Evolutionary conservation across 2,888 invertebrate genomes (phyloP).

Genomic region (Tiliacea aurago): DNA sequence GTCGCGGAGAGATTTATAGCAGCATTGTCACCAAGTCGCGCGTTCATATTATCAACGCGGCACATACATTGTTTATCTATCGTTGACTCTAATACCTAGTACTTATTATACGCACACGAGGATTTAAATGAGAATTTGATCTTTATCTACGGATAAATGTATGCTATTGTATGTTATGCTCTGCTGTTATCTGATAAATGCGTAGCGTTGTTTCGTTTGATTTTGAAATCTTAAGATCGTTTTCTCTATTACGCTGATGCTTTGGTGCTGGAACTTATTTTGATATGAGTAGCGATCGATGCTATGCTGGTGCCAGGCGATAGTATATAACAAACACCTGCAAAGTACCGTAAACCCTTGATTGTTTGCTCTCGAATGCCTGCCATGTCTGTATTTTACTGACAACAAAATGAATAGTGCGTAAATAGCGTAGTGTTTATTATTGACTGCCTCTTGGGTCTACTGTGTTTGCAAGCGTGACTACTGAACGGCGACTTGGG

Average conservation of each 20-base stretch:
- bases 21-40: constrained; percentile 13
- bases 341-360: background rate
- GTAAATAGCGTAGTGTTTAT: background rate
- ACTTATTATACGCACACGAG: background rate
- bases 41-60: background rate
- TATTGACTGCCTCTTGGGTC: background rate
- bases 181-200: background rate
- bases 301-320: background rate
- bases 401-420: background rate
- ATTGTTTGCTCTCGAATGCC: background rate
- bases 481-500: background rate
- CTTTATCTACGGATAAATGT: constrained; percentile 23
- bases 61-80: constrained; percentile 7
- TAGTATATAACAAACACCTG: background rate
- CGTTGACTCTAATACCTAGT: background rate
- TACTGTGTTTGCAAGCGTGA: background rate
- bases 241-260: background rate
- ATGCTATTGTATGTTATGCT: constrained; percentile 14
- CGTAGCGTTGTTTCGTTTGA: background rate
- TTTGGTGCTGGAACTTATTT: constrained; percentile 4
- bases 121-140: constrained; percentile 41
- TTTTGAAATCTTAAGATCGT: background rate
- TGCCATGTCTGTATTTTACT: background rate
- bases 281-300: background rate
- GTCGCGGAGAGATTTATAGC: background rate